A percentile compares a stretch with the other conserved stretches of the same genome.
phyloP scores from a whole-genome alignment of 2,888 invertebrate genomes.

The Dorcus parallelipipedus region DNA sequence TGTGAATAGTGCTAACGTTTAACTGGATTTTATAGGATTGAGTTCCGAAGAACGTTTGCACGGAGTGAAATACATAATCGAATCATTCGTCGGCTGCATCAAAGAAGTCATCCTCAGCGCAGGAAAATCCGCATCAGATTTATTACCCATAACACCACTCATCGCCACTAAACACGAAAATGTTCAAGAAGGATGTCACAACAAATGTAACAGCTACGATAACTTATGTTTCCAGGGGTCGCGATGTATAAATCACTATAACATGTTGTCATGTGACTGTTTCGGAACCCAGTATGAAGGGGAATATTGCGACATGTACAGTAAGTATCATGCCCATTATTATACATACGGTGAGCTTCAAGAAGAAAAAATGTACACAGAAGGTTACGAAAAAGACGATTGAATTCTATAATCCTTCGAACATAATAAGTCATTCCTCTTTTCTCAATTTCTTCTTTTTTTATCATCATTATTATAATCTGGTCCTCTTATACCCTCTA shows the following conservation, averaged over 20 bases:
- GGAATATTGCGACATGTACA: slow-evolving; percentile 85
- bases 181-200: slow-evolving; percentile 83
- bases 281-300: slow-evolving; percentile 91
- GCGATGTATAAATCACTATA: slow-evolving; percentile 88
- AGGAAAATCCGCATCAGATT: slow-evolving; percentile 80
- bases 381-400: too few relatives aligned
- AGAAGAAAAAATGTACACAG: too few relatives aligned
- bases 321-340: slow-evolving; percentile 55
- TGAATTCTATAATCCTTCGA: too few relatives aligned
- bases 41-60: slow-evolving; percentile 86
- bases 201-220: slow-evolving; percentile 76
- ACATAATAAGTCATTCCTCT: too few relatives aligned
- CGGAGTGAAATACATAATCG: slow-evolving; percentile 88
- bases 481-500: too few relatives aligned
- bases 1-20: neutral
- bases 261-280: slow-evolving; percentile 86
- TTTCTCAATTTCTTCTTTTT: too few relatives aligned
- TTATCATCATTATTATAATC: too few relatives aligned
- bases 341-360: too few relatives aligned
- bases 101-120: slow-evolving; percentile 82
- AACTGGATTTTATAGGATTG: slow-evolving; percentile 56
- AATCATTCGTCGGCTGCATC: slow-evolving; percentile 90
- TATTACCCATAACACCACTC: slow-evolving; percentile 75
- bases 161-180: slow-evolving; percentile 87
- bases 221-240: slow-evolving; percentile 87